phyloP scores from a whole-genome alignment of 2,888 invertebrate genomes.

The Heliconius ethilla region DNA sequence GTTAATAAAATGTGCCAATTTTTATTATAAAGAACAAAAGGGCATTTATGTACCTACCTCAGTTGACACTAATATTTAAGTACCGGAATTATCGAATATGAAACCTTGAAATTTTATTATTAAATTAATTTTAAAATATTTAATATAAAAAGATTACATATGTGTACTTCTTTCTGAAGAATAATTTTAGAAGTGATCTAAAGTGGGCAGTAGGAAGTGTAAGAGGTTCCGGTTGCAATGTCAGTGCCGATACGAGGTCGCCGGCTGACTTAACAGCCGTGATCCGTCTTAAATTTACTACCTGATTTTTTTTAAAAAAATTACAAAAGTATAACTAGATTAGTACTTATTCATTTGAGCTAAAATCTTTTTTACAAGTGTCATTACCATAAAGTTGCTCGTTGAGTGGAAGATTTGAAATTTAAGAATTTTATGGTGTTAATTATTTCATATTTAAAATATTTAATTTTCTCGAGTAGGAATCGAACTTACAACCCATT shows the following conservation, averaged over 20 bases:
- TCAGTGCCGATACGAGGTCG: slow-evolving; percentile 70
- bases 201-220: slow-evolving; percentile 60
- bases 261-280: slow-evolving; percentile 56
- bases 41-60: not conserved
- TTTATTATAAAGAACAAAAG: slow-evolving; percentile 7
- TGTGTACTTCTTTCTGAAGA: slow-evolving; percentile 9
- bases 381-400: not conserved
- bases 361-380: not conserved
- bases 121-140: not conserved
- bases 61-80: not conserved
- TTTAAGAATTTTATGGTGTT: not conserved
- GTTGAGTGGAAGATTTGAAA: not conserved
- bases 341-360: not conserved
- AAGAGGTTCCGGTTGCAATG: slow-evolving; percentile 70
- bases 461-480: too few species aligned
- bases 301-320: not conserved
- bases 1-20: not conserved
- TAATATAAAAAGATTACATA: not conserved
- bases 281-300: slow-evolving; percentile 36
- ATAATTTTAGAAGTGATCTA: slow-evolving; percentile 31
- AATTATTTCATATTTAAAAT: too few species aligned
- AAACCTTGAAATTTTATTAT: not conserved
- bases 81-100: not conserved
- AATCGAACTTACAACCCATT: too few species aligned
- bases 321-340: not conserved